A percentile compares a stretch with the other conserved stretches of the same genome.
These are phyloP conservation scores for Calyptommatus sinebrachiatus DNA, from an alignment of 2,113 vertebrate species.

Conservation along the genomic window DNA sequence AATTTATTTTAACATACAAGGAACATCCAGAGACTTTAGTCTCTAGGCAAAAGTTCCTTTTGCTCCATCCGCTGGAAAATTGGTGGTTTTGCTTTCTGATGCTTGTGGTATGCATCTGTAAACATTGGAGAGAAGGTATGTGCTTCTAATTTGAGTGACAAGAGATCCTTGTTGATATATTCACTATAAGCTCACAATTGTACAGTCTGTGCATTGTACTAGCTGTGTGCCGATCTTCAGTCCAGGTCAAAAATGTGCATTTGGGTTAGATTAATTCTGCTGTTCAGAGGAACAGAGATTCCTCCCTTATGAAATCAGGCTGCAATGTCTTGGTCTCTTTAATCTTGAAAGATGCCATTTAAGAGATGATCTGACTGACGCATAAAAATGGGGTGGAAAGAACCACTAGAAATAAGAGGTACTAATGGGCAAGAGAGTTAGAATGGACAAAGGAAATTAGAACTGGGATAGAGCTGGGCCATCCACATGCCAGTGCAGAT, in stretches of 20 bases:
- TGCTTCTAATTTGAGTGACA: background rate
- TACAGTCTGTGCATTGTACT: background rate
- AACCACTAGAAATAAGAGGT: too few species aligned
- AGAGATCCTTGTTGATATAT: background rate
- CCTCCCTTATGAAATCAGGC: too few species aligned
- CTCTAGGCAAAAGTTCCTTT: conserved; percentile 6
- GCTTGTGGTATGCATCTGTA: conserved; percentile 3
- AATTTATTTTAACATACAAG: background rate
- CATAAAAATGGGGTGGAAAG: too few species aligned
- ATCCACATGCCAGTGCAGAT: too few species aligned
- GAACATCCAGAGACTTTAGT: background rate
- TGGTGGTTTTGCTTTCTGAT: background rate
- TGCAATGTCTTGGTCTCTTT: too few species aligned
- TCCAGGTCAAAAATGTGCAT: background rate
- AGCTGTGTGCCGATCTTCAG: background rate
- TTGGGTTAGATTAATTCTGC: background rate
- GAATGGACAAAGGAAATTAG: too few species aligned
- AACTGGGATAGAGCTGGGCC: too few species aligned
- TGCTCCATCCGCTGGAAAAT: background rate
- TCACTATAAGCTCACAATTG: background rate
- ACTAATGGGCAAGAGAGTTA: too few species aligned
- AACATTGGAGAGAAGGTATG: background rate
- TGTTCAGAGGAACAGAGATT: background rate
- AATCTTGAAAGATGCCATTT: too few species aligned
- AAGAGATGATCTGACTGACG: too few species aligned